Base-by-base conservation (phyloP, 2,888 invertebrate genomes). In the Dynastes hyllus region DNA sequence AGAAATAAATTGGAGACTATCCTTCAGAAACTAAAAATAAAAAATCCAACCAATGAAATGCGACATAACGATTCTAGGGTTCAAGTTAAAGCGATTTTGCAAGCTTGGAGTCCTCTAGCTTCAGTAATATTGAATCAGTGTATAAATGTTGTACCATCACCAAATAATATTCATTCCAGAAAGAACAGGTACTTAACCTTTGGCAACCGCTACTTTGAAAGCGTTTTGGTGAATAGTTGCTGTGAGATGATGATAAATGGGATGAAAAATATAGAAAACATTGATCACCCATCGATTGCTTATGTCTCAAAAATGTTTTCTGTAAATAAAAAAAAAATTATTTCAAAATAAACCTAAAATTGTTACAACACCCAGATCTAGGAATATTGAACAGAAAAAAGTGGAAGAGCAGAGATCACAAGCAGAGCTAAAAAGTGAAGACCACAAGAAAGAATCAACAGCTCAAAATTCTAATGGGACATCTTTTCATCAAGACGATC, bases 221-320 rank as follows among this genome's bases (percentile, higher is more conserved):
- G 91, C 96, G 2, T 95, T 93, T 90, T 88, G 92, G 82, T 94
- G 93, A 86, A 94, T 94, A 86, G 87, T 92, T 84, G 91, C 91
- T 79, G 97, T 95, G 90, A 92, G 92, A 88, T 91, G 92, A 73
- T 86, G 58, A 77, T 83, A 32, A 83, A 82, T 6, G 80, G 83
- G 78, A 85, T 88, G 61, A 81, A 84, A 79, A 82, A 83, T 55
- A 84, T 83, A 78, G 77, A 79, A 79, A 90, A 91, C 81, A 89
- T 91, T 1, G 89, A 92, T 82, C 92, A 91, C 82, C 94, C 95
- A 53, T 90, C 94, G 75, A 94, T 94, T 88, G 93, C 93, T 81
- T 96, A 92, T 91, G 92, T 92, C 84, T 97, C 97, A 0, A 97
- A 98, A 92, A 97, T 98, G 97, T 94, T 96, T 89, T 93, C 95